Base-by-base conservation (phyloP, 2,113 vertebrate genomes). In the Micronisus gabar region DNA sequence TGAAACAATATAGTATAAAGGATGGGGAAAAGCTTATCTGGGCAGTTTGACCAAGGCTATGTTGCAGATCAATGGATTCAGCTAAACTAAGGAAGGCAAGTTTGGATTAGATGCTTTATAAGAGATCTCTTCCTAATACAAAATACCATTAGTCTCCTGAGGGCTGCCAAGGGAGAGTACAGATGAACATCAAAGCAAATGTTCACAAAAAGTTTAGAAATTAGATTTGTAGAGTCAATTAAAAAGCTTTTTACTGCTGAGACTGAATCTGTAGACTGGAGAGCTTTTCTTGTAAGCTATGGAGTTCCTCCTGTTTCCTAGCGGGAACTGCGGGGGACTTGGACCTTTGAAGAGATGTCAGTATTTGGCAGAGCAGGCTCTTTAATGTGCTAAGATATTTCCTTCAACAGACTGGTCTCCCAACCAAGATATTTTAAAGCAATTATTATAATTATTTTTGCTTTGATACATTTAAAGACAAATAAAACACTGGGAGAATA, bases 321-420 rank as follows among this genome's bases (percentile, higher is more conserved):
- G 18, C 2, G 22, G 70, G 58, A 86, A 4, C 38, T 84, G 68
- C 4, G 29, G 23, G 32, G 15, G 3, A 21, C 48, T 74, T 0
- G 10, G 61, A 47, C 27, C 34, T 84, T 88, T 63, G 81, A 86
- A 48, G 86, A 83, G 25, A 25, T 86, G 70, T 86, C 80, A 67
- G 82, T 55, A 29, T 80, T 83, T 61, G 83, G 78, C 95, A 94
- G 74, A 86, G 88, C 81, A 90, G 84, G 58, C 86, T 95, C 52
- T 63, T 63, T 15, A 58, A 59, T 38, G 15, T 43, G 38, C 73
- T 32, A 12, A 65, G 34, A 9, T 62, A 47, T 15, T 81, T 82
- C 36, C 59, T 94, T 62, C 58, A 90, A 71, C 86, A 96, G 90
- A 88, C 93, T 95, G 68, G 58, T 95, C 95, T 97, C 93, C 93